These are phyloP conservation scores for Perognathus longimembris DNA, from an alignment of 2,113 vertebrate genomes.

Conservation along the genomic window DNA sequence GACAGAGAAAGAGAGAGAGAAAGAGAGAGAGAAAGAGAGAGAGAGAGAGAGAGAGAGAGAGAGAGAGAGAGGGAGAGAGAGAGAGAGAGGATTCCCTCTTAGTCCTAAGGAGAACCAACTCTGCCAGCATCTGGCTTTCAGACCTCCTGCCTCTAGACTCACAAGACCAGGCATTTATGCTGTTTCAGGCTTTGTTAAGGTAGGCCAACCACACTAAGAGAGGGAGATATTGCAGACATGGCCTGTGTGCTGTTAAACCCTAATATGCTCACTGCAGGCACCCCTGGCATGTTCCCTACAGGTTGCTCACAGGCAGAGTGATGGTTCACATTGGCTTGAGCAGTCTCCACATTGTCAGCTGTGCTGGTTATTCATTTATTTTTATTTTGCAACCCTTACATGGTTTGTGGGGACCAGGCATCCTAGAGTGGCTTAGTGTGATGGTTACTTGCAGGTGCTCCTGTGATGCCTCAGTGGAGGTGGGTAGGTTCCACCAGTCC, in stretches of 20 bases:
- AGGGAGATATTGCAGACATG: rapidly evolving
- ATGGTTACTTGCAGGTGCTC: background rate
- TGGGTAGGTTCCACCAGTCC: rapidly evolving
- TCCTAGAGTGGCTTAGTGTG: rapidly evolving
- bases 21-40: too few species aligned
- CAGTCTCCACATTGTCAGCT: rapidly evolving
- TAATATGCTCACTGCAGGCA: rapidly evolving
- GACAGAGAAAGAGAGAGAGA: background rate
- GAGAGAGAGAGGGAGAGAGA: too few species aligned
- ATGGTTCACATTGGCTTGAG: background rate
- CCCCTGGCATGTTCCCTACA: too few species aligned
- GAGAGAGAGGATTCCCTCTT: background rate
- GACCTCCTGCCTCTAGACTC: background rate
- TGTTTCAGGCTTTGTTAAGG: background rate
- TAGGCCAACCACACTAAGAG: too few species aligned
- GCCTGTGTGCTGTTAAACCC: too few species aligned
- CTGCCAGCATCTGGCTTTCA: rapidly evolving
- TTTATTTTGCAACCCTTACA: background rate
- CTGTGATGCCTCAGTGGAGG: background rate
- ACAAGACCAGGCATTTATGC: rapidly evolving
- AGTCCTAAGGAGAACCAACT: background rate
- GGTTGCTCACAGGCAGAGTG: rapidly evolving
- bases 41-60: background rate
- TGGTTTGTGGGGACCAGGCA: background rate
- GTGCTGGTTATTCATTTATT: too few species aligned